Conservation (phyloP, 2,113 vertebrate genomes). For the Heterotilapia buettikoferi region DNA sequence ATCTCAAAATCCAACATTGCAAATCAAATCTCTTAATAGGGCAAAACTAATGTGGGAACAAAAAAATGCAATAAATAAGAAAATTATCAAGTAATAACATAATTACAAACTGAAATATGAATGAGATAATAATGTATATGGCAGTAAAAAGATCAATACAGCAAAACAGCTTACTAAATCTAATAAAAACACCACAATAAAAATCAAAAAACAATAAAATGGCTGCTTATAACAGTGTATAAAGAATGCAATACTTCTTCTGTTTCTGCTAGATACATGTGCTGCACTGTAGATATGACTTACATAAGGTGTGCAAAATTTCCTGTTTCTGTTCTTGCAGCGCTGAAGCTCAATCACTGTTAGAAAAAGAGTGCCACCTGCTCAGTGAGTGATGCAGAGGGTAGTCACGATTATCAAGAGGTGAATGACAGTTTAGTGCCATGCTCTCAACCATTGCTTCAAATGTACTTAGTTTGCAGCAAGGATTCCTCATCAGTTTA, state of each 20-base stretch:
- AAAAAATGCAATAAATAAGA: rapidly evolving
- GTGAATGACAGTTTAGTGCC: not conserved
- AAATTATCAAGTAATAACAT: not conserved
- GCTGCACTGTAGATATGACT: not conserved
- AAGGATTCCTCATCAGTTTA: not conserved
- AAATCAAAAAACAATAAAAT: not conserved
- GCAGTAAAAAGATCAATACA: not conserved
- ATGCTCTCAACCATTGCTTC: not conserved
- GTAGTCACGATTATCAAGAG: not conserved
- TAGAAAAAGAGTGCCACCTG: not conserved
- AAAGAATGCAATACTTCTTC: not conserved
- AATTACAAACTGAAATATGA: not conserved
- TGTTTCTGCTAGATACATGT: not conserved
- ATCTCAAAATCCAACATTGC: not conserved
- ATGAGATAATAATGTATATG: not conserved
- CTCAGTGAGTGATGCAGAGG: not conserved
- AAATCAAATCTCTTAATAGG: not conserved
- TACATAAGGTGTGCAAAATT: not conserved
- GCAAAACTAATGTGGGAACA: not conserved
- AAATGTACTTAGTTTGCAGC: not conserved
- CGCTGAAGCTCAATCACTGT: not conserved
- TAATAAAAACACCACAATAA: not conserved
- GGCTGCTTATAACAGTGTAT: rapidly evolving
- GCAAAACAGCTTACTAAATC: rapidly evolving
- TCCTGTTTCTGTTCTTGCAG: not conserved